Evolutionary conservation across 2,888 invertebrate genomes (phyloP).

Genomic region (Ephialtes manifestator): DNA sequence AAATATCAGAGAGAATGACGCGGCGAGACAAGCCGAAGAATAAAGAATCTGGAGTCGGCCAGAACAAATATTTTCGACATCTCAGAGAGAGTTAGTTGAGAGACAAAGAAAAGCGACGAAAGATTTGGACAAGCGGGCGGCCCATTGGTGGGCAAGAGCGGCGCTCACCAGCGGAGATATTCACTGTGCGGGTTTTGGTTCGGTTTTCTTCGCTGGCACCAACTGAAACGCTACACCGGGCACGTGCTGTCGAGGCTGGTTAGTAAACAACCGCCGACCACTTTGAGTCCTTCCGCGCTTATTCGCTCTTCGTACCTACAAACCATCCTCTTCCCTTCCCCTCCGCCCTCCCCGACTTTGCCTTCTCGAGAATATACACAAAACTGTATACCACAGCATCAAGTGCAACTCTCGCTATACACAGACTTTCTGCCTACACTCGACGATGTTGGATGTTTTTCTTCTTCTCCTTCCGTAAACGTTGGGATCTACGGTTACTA

Average conservation of each 20-base stretch:
- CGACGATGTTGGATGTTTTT: conserved; percentile 14
- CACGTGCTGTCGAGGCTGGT: conserved; percentile 49
- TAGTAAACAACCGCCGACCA: conserved; percentile 61
- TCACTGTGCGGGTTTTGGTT: conserved; percentile 43
- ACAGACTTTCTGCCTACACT: not conserved
- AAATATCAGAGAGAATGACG: conserved; percentile 19
- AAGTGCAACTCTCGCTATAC: conserved; percentile 9
- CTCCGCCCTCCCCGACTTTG: not conserved
- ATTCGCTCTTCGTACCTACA: not conserved
- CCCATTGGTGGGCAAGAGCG: not conserved
- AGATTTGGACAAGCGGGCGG: conserved; percentile 20
- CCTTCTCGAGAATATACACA: conserved; percentile 22
- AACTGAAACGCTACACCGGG: conserved; percentile 54
- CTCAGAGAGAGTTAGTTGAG: not conserved
- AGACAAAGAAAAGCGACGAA: not conserved
- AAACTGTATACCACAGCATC: conserved; percentile 31
- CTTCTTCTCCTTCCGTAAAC: not conserved
- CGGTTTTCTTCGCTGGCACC: conserved; percentile 37
- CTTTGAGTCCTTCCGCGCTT: conserved; percentile 46
- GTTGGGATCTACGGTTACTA: not conserved
- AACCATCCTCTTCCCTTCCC: not conserved
- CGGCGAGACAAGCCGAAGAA: conserved; percentile 26
- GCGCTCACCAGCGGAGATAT: not conserved
- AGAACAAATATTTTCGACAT: conserved; percentile 57
- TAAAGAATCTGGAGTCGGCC: conserved; percentile 22